Conservation (phyloP, 1,140 invertebrate genomes). For the Condylostylus longicornis region DNA sequence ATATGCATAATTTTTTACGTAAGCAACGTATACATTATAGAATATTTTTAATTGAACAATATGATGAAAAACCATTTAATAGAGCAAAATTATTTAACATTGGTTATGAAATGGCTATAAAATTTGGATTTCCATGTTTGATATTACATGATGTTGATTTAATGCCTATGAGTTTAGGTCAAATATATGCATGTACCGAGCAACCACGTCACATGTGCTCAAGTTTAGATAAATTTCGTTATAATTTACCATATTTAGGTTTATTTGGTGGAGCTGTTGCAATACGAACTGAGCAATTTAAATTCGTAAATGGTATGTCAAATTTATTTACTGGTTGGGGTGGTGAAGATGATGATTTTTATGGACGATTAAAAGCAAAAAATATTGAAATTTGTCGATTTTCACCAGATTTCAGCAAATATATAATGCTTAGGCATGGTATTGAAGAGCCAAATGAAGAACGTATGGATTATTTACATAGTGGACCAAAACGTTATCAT, state of each 20-base stretch:
- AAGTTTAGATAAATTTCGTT: constrained; percentile 75
- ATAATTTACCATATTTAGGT: constrained; percentile 56
- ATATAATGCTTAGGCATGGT: constrained; percentile 61
- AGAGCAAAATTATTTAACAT: constrained; percentile 87
- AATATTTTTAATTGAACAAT: constrained; percentile 86
- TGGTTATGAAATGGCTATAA: constrained; percentile 64
- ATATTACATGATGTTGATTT: constrained; percentile 93
- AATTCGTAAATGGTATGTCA: constrained; percentile 71
- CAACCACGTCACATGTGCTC: constrained; percentile 84
- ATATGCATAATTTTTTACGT: constrained; percentile 81
- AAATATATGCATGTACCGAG: constrained; percentile 81
- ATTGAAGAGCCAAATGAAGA: constrained; percentile 35
- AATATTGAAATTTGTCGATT: constrained; percentile 50
- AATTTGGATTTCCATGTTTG: constrained; percentile 65
- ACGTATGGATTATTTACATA: constrained; percentile 18
- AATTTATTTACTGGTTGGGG: constrained; percentile 78
- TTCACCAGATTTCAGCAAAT: constrained; percentile 51
- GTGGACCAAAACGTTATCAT: constrained; percentile 38
- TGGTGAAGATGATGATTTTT: constrained; percentile 85
- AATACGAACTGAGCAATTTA: constrained; percentile 53
- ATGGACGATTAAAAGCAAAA: constrained; percentile 38
- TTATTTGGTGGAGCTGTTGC: constrained; percentile 65
- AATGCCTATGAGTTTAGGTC: constrained; percentile 72
- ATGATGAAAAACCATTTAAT: constrained; percentile 65
- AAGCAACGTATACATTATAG: constrained; percentile 64